phyloP scores from a whole-genome alignment of 1,140 invertebrate genomes.

The Orchestia grillus region DNA sequence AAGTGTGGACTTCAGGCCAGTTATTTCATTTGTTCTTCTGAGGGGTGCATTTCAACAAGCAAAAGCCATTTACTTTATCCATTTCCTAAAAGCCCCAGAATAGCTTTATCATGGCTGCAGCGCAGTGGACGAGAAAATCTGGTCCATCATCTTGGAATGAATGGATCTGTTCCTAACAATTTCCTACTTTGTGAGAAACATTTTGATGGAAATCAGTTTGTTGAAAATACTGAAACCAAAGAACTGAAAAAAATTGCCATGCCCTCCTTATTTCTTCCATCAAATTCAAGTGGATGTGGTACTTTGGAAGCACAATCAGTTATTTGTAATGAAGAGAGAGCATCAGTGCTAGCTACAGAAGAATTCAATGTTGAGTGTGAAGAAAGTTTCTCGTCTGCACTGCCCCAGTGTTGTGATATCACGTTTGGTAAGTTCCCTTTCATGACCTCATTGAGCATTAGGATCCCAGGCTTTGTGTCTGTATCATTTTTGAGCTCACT shows the following conservation, averaged over 20 bases:
- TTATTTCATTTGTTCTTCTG: constrained; percentile 18
- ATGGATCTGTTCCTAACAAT: constrained; percentile 32
- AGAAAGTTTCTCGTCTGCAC: not conserved
- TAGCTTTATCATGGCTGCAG: constrained; percentile 15
- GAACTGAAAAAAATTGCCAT: not conserved
- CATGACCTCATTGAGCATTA: not conserved
- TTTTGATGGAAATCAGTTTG: constrained; percentile 18
- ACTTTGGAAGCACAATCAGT: not conserved
- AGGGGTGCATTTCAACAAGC: constrained; percentile 4
- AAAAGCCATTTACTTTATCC: constrained; percentile 12
- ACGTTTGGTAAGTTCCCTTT: not conserved
- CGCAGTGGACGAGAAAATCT: not conserved
- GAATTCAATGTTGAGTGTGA: not conserved
- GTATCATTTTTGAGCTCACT: too few relatives aligned
- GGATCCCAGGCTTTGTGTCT: too few relatives aligned
- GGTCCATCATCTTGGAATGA: constrained; percentile 24
- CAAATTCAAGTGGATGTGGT: not conserved
- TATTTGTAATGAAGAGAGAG: not conserved
- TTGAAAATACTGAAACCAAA: not conserved
- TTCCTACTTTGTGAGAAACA: constrained; percentile 27
- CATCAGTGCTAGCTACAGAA: not conserved
- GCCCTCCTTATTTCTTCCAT: not conserved
- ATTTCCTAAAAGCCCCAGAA: not conserved
- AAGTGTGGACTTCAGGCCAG: not conserved
- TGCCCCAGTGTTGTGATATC: not conserved